Percentiles rank a stretch among this genome's conserved stretches.
Conservation (phyloP, 2,797 vertebrate species). For the Eutrigla gurnardus region DNA sequence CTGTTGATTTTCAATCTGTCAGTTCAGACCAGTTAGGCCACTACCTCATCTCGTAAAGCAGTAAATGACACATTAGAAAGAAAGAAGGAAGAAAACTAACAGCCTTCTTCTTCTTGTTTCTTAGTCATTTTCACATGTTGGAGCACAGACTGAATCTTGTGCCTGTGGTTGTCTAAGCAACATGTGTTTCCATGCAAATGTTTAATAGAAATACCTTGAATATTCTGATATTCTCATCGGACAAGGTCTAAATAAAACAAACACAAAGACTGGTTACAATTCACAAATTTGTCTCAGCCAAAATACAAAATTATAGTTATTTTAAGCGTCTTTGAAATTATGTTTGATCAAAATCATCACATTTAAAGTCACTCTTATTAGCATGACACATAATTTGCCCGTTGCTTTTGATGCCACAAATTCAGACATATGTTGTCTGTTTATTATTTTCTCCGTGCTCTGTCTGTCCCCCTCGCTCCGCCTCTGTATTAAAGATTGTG, state of each 20-base stretch:
- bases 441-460: constrained; percentile 50
- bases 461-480: constrained; percentile 44
- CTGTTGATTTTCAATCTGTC: constrained; percentile 33
- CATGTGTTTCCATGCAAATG: constrained; percentile 12
- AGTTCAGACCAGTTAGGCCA: constrained; percentile 11
- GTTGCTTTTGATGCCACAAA: constrained; percentile 33
- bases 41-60: constrained; percentile 8
- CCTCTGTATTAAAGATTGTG: constrained; percentile 62
- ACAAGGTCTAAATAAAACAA: constrained; percentile 33
- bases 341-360: constrained; percentile 12
- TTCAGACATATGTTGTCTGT: constrained; percentile 50
- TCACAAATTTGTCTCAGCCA: constrained; percentile 21
- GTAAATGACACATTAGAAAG: constrained; percentile 8
- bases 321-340: constrained; percentile 31
- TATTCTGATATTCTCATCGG: constrained; percentile 14
- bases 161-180: constrained; percentile 13
- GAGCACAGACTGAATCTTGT: constrained; percentile 16
- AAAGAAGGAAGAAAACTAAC: not conserved
- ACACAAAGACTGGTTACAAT: constrained; percentile 31
- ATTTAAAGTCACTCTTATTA: constrained; percentile 23
- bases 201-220: constrained; percentile 16
- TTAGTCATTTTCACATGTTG: constrained; percentile 30
- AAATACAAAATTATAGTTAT: constrained; percentile 37
- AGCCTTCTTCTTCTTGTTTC: not conserved
- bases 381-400: constrained; percentile 9